phyloP scores from a whole-genome alignment of 2,797 vertebrate species.

The Siniperca scherzeri region DNA sequence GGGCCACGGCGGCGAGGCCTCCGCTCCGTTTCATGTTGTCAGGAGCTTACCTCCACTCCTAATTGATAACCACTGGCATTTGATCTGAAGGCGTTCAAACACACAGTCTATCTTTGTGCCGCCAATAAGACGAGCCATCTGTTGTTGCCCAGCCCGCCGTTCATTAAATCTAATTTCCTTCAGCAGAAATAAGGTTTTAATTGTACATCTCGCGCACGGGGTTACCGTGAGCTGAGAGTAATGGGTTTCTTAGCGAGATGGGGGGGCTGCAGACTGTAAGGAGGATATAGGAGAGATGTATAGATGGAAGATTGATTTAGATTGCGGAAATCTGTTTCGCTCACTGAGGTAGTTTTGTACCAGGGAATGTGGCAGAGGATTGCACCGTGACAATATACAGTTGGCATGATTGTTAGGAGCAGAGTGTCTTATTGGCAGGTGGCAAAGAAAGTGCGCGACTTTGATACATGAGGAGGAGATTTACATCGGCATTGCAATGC shows the following conservation, averaged over 20 bases:
- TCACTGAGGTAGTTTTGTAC: slow-evolving; percentile 55
- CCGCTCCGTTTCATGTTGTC: slow-evolving; percentile 76
- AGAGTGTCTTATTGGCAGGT: slow-evolving; percentile 58
- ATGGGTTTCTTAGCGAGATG: slow-evolving; percentile 71
- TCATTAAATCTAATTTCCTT: slow-evolving; percentile 87
- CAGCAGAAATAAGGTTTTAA: slow-evolving; percentile 84
- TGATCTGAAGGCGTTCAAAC: slow-evolving; percentile 87
- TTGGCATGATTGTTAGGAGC: slow-evolving; percentile 38
- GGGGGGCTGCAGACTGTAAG: slow-evolving; percentile 63
- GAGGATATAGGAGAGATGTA: slow-evolving; percentile 55
- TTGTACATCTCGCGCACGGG: slow-evolving; percentile 71
- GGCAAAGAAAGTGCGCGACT: slow-evolving; percentile 49
- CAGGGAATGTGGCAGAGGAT: slow-evolving; percentile 44
- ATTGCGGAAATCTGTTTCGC: slow-evolving; percentile 62
- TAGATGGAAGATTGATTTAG: slow-evolving; percentile 68
- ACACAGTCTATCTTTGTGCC: slow-evolving; percentile 83
- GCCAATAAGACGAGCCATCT: slow-evolving; percentile 87
- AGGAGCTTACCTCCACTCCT: slow-evolving; percentile 78
- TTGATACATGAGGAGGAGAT: slow-evolving; percentile 33
- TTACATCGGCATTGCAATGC: slow-evolving; percentile 41
- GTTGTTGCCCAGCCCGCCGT: slow-evolving; percentile 81
- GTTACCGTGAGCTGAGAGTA: slow-evolving; percentile 68
- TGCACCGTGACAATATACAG: slow-evolving; percentile 29
- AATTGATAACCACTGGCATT: slow-evolving; percentile 88
- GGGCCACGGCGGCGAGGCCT: slow-evolving; percentile 53